These are phyloP conservation scores for Phalacrocorax carbo DNA, from an alignment of 2,113 vertebrate species.

Conservation along the genomic window DNA sequence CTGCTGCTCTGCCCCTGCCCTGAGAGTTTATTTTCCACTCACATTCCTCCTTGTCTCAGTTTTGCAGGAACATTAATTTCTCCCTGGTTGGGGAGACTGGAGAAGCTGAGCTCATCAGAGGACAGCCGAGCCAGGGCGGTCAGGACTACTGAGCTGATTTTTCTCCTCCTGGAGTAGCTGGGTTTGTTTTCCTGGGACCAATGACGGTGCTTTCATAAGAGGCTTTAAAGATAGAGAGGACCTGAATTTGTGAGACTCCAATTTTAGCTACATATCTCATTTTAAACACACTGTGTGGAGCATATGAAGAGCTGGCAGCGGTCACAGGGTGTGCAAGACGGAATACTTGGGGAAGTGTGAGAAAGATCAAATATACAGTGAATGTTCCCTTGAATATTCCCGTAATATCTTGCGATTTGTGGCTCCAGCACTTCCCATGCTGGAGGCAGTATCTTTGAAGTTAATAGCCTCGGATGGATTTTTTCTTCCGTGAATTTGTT, in stretches of 20 bases:
- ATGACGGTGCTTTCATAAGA: neutral
- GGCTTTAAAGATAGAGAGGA: neutral
- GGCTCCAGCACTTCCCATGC: neutral
- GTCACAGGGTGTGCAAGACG: neutral
- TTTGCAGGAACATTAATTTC: conserved; percentile 12
- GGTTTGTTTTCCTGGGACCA: neutral
- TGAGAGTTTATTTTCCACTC: neutral
- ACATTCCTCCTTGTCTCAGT: neutral
- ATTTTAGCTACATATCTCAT: neutral
- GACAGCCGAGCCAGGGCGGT: neutral
- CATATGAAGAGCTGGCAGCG: neutral
- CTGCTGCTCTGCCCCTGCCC: neutral
- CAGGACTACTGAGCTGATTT: neutral
- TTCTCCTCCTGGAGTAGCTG: neutral
- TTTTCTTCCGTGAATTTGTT: conserved; percentile 41
- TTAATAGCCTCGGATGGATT: conserved; percentile 16
- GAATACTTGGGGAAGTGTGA: neutral
- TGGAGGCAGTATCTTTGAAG: conserved; percentile 22
- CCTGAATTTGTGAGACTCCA: neutral
- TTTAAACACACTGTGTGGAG: neutral
- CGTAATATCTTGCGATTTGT: neutral
- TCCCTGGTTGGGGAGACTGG: neutral
- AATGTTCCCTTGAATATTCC: neutral
- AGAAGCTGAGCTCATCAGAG: conserved; percentile 33
- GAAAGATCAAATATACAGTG: neutral